These are phyloP conservation scores for Nephrotoma guestfalica DNA, from an alignment of 2,888 invertebrate genomes.

Conservation along the genomic window DNA sequence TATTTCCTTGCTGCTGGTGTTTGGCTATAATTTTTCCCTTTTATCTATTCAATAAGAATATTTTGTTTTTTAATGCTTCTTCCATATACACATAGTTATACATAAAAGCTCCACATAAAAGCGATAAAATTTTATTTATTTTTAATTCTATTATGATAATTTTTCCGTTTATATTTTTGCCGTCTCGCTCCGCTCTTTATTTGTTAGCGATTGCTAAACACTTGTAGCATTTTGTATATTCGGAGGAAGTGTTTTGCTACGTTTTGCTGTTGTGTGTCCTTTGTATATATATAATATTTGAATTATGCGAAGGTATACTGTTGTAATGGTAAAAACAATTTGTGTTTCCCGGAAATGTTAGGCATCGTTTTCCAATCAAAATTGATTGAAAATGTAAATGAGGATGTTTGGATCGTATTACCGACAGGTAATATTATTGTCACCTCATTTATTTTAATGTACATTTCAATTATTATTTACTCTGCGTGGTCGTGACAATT, in stretches of 20 bases:
- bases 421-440: background rate
- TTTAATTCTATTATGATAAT: background rate
- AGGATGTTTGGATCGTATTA: background rate
- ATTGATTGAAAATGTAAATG: background rate
- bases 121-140: background rate
- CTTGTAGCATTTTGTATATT: background rate
- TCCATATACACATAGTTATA: background rate
- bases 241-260: background rate
- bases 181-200: background rate
- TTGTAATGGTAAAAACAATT: background rate
- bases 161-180: background rate
- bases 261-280: background rate
- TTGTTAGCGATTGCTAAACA: background rate
- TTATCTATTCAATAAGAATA: background rate
- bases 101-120: background rate
- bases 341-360: background rate
- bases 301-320: background rate
- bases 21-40: background rate
- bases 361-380: background rate
- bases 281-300: background rate
- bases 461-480: background rate
- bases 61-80: background rate
- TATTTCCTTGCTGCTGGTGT: background rate
- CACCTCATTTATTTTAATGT: background rate
- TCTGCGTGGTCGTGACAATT: background rate